Conservation (phyloP, 2,797 vertebrate genomes). For the Parauchenoglanis ngamensis region DNA sequence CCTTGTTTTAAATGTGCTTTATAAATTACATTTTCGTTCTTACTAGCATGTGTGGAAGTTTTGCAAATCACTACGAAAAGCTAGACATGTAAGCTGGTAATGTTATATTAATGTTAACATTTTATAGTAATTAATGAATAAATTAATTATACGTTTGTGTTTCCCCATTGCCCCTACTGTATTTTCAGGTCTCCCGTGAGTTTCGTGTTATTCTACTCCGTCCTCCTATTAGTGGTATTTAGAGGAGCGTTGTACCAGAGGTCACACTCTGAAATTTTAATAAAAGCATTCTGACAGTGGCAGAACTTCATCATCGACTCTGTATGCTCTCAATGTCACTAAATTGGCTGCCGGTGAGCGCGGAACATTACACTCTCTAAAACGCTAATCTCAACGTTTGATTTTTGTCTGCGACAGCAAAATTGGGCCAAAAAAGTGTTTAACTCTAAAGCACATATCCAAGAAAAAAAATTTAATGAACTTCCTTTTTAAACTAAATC, state of each 20-base stretch:
- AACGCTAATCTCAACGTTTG: background rate
- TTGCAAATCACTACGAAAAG: background rate
- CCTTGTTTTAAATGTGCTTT: background rate
- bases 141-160: no score
- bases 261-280: background rate
- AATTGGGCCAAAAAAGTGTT: background rate
- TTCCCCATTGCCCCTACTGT: background rate
- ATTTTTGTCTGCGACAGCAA: background rate
- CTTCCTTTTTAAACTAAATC: background rate
- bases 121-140: background rate
- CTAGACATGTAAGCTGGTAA: background rate
- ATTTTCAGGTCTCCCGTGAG: background rate
- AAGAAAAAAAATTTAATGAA: constrained; percentile 25
- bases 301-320: background rate
- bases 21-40: background rate
- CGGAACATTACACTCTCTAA: background rate
- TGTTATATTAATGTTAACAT: background rate
- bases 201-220: background rate
- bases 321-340: background rate
- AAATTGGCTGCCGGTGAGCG: background rate
- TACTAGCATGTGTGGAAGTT: background rate
- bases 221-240: background rate
- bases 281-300: background rate
- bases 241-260: background rate
- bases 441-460: background rate